phyloP scores from a whole-genome alignment of 92 coral and sea anemone genomes.

The Bergia puertoricense region DNA sequence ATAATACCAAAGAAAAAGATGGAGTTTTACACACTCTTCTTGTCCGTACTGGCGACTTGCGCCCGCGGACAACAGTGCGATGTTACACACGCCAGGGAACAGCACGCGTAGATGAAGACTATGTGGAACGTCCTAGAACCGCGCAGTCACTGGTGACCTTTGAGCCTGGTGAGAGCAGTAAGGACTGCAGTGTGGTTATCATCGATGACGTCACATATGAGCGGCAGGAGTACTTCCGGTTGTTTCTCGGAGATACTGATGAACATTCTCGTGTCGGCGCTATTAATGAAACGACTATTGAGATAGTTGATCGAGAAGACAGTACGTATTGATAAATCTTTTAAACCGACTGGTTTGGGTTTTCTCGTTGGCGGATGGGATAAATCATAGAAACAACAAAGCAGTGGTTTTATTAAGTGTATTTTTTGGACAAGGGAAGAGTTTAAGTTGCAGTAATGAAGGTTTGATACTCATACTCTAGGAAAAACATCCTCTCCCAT shows the following conservation, averaged over 20 bases:
- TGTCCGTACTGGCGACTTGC: slow-evolving; percentile 88
- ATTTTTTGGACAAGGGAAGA: no score
- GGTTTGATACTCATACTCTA: no score
- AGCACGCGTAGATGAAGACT: slow-evolving; percentile 81
- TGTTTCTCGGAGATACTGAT: slow-evolving; percentile 65
- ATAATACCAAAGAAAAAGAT: slow-evolving; percentile 61
- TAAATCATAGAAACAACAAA: no score
- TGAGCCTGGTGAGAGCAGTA: slow-evolving; percentile 71
- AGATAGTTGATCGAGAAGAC: slow-evolving; percentile 74
- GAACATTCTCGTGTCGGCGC: slow-evolving; percentile 69
- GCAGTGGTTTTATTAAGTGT: no score
- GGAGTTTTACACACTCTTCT: slow-evolving; percentile 64
- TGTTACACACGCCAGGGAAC: slow-evolving; percentile 89
- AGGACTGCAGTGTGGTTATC: slow-evolving; percentile 75
- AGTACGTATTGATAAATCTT: slow-evolving; percentile 57
- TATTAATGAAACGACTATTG: slow-evolving; percentile 66
- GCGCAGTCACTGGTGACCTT: slow-evolving; percentile 72
- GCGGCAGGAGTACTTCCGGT: slow-evolving; percentile 69
- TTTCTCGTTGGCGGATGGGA: no score
- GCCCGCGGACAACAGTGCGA: slow-evolving; percentile 67
- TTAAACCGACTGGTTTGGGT: background rate
- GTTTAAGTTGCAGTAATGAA: no score
- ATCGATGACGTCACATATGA: slow-evolving; percentile 73
- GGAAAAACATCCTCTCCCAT: no score
- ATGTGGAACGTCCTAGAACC: slow-evolving; percentile 78